Evolutionary conservation across 2,113 vertebrate species (phyloP), one percentile per base, ranked within the genome.

Genomic region (Seriola quinqueradiata): DNA sequence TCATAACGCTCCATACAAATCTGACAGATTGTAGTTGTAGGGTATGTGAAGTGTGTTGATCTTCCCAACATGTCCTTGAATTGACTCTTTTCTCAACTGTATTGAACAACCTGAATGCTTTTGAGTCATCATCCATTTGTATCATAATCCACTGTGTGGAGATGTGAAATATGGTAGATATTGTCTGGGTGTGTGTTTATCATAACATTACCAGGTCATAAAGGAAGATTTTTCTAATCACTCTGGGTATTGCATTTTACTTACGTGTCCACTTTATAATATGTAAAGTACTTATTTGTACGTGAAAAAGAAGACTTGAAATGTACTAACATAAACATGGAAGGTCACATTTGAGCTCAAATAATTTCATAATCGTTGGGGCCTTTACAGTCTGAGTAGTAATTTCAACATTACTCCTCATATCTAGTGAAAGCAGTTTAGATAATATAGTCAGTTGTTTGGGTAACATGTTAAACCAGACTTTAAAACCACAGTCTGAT

Each of bases 121-220:
- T 77, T 48, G 19, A 54, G 10, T 70, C 28, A 28, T 28, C 32
- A 55, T 64, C 21, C 28, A 25, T 12, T 54, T 79, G 61, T 69
- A 60, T 64, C n/a, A 64, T 57, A 64, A 65, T 50, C 11, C 68
- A 60, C 19, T 67, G 8, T 59, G 3, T 10, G 60, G 38, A 61
- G 5, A 38, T 79, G 8, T 1, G 25, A 54, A 6, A 66, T 36
- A 44, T 58, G 3, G 8, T 11, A 25, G 2, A 42, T 72, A 46
- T 40, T 66, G 42, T 50, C 40, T 50, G 0, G 17, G 17, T 65
- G 23, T 60, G 7, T 36, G 17, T 54, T 65, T 67, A 13, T 77
- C 34, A 17, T 52, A 12, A 74, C n/a, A 32, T n/a, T 50, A 40
- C 38, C 38, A 28, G 28, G 28, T 28, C 28, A 28, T 28, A 28